These are phyloP conservation scores for Dasysyrphus tricinctus DNA, from an alignment of 2,888 invertebrate genomes.

Conservation along the genomic window DNA sequence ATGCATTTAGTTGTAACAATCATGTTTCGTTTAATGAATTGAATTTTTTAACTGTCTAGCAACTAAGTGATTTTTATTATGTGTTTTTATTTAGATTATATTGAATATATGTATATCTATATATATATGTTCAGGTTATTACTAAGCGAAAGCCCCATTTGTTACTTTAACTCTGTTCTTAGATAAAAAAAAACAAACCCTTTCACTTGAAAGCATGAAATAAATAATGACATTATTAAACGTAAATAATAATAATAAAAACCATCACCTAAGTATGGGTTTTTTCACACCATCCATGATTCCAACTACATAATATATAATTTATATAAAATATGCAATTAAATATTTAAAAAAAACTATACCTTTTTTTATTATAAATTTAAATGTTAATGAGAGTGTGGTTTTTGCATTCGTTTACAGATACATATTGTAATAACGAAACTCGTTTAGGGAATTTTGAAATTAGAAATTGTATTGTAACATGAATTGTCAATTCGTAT, in stretches of 20 bases:
- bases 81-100: conserved; percentile 50
- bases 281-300: conserved; percentile 60
- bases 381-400: conserved; percentile 73
- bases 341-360: conserved; percentile 47
- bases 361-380: conserved; percentile 70
- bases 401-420: conserved; percentile 75
- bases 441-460: conserved; percentile 83
- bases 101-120: conserved; percentile 48
- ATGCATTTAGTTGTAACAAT: conserved; percentile 73
- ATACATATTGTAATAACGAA: conserved; percentile 79
- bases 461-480: conserved; percentile 74
- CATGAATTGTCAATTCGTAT: conserved; percentile 75
- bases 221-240: conserved; percentile 44
- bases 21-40: conserved; percentile 70
- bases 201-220: conserved; percentile 52
- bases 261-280: conserved; percentile 64
- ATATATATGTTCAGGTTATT: conserved; percentile 54
- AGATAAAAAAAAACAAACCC: conserved; percentile 50
- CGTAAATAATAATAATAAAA: conserved; percentile 24
- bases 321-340: conserved; percentile 65
- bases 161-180: conserved; percentile 67
- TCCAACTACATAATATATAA: conserved; percentile 51
- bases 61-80: conserved; percentile 58
- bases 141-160: conserved; percentile 64
- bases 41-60: conserved; percentile 63